A percentile compares a stretch with the other conserved stretches of the same genome.
phyloP scores from a whole-genome alignment of 2,888 invertebrate species.

The Melinopterus prodromus region DNA sequence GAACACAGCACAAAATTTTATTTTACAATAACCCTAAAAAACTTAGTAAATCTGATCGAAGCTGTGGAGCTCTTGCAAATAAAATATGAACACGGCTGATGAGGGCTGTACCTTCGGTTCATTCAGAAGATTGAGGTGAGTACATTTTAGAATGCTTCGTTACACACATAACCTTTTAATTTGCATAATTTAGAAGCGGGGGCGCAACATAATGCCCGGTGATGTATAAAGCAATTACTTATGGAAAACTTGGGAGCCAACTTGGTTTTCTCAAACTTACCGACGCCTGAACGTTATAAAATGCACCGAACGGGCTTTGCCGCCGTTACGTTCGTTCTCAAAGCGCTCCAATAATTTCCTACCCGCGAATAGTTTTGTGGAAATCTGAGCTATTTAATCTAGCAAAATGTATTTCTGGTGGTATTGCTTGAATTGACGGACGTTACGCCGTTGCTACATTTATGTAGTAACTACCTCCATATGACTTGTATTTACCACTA shows the following conservation, averaged over 20 bases:
- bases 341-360: slow-evolving; percentile 4
- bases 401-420: neutral
- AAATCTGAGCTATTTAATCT: neutral
- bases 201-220: neutral
- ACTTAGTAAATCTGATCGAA: too few species aligned
- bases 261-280: slow-evolving; percentile 4
- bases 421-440: neutral
- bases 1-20: too few species aligned
- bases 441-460: neutral
- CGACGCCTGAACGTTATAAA: neutral
- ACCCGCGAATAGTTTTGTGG: neutral
- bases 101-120: neutral
- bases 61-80: too few species aligned
- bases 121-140: neutral
- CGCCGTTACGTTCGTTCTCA: neutral
- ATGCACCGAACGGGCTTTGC: neutral
- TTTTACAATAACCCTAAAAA: too few species aligned
- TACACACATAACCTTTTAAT: neutral
- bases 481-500: too few species aligned
- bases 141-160: neutral
- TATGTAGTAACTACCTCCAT: neutral
- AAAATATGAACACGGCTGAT: too few species aligned
- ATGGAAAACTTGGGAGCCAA: neutral
- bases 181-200: neutral
- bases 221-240: neutral